Conservation (phyloP, 1,140 invertebrate genomes). For the Mesaphorura yosii region DNA sequence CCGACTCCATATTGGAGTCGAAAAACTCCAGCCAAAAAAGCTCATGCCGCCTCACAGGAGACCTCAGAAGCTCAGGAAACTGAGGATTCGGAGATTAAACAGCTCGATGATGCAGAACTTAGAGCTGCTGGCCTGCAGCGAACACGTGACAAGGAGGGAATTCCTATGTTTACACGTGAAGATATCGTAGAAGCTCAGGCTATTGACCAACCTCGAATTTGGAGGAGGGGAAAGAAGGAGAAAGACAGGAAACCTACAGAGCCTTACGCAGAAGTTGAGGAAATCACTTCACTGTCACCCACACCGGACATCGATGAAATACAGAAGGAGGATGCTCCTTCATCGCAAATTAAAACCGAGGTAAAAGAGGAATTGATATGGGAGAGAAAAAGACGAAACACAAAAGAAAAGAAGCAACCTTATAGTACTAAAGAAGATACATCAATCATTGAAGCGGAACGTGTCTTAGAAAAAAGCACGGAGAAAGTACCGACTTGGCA, state of each 20-base stretch:
- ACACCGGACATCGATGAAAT: neutral
- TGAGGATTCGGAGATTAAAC: neutral
- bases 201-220: neutral
- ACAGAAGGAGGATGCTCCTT: neutral
- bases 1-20: neutral
- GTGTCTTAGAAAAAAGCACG: neutral
- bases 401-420: neutral
- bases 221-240: neutral
- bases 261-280: neutral
- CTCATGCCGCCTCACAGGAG: neutral
- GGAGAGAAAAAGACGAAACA: neutral
- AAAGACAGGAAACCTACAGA: neutral
- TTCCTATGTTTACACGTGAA: neutral
- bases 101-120: neutral
- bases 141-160: conserved; percentile 2
- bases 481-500: neutral
- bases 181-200: neutral
- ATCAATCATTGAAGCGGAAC: neutral
- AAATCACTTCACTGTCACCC: neutral
- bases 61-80: conserved; percentile 12
- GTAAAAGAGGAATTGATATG: neutral
- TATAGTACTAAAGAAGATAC: neutral
- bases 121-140: conserved; percentile 9
- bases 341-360: neutral
- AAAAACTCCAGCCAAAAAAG: conserved; percentile 1